These are phyloP conservation scores for Drosophila hydei DNA, from an alignment of 1,140 invertebrate species.

Conservation along the genomic window DNA sequence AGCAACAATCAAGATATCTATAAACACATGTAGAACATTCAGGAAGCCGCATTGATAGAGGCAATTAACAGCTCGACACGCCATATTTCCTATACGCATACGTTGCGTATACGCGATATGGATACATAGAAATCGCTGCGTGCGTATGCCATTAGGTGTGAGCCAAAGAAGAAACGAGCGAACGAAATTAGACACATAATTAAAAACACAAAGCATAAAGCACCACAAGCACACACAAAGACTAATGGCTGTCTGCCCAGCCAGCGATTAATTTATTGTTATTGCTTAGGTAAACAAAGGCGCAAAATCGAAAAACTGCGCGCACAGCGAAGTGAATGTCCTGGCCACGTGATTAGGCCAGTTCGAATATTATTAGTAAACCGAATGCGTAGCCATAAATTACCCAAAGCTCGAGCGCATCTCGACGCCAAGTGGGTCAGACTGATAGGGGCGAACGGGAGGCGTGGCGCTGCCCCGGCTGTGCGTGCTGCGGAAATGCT, in stretches of 20 bases:
- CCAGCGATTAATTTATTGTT: constrained; percentile 78
- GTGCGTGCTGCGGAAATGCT: constrained; percentile 71
- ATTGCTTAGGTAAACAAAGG: constrained; percentile 80
- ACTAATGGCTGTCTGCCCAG: constrained; percentile 63
- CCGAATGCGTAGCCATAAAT: constrained; percentile 81
- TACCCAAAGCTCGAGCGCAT: constrained; percentile 71
- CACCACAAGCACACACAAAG: constrained; percentile 29
- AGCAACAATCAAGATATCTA: constrained; percentile 39
- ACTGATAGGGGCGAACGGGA: neutral
- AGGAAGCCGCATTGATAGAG: constrained; percentile 76
- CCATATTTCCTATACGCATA: constrained; percentile 65
- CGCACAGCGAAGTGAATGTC: neutral
- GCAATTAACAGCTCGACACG: constrained; percentile 79
- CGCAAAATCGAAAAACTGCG: constrained; percentile 54
- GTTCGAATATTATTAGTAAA: constrained; percentile 73
- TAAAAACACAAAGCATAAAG: constrained; percentile 78
- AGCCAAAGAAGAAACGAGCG: constrained; percentile 2
- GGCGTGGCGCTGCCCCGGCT: constrained; percentile 35
- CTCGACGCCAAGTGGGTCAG: constrained; percentile 22
- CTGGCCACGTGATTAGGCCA: constrained; percentile 32
- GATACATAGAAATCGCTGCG: constrained; percentile 35
- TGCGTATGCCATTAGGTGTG: neutral
- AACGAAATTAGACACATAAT: constrained; percentile 76
- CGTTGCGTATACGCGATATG: constrained; percentile 29
- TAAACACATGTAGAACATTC: constrained; percentile 73